phyloP scores from a whole-genome alignment of 2,797 vertebrate genomes.

The Coccyzus lansbergi region DNA sequence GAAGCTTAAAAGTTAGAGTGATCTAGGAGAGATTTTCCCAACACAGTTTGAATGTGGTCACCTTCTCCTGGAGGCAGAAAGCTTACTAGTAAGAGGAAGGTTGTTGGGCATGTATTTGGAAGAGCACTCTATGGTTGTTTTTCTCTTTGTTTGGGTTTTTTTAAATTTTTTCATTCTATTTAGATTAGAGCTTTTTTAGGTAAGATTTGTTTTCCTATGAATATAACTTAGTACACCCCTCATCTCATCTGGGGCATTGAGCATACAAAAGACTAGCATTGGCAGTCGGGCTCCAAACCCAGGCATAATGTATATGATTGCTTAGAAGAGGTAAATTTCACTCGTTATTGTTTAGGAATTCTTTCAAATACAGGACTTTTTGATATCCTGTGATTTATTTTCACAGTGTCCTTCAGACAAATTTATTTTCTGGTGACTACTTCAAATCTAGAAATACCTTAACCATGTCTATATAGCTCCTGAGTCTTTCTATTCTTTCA shows the following conservation, averaged over 20 bases:
- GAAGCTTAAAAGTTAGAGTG: neutral
- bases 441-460: neutral
- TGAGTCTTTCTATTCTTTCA: neutral
- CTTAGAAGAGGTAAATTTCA: neutral
- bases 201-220: neutral
- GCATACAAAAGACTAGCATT: neutral
- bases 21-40: neutral
- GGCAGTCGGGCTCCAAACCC: neutral
- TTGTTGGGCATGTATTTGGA: neutral
- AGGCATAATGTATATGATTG: neutral
- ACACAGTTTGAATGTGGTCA: neutral
- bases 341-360: neutral
- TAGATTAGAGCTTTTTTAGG: neutral
- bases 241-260: neutral
- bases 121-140: neutral
- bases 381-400: neutral
- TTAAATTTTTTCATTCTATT: neutral
- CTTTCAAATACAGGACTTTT: neutral
- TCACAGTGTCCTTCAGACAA: neutral
- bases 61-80: neutral
- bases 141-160: no score
- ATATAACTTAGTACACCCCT: fast-evolving
- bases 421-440: neutral
- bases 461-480: neutral
- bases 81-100: neutral